Evolutionary conservation across 2,113 vertebrate genomes (phyloP).

Genomic region (Vanacampus margaritifer): DNA sequence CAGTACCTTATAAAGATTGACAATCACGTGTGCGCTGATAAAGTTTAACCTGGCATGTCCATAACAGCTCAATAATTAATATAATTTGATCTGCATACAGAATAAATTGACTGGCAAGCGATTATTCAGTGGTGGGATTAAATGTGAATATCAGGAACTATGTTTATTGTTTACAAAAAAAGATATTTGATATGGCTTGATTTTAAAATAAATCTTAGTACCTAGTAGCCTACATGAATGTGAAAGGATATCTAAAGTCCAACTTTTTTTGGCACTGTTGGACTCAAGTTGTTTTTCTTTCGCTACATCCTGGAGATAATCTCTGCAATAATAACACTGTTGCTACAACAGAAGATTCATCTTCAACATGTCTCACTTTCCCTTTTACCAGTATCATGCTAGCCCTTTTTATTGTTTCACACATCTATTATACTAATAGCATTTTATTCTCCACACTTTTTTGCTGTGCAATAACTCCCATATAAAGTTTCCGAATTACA

Average conservation of each 20-base stretch:
- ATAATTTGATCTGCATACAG: conserved; percentile 51
- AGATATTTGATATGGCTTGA: conserved; percentile 68
- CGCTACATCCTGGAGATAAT: conserved; percentile 54
- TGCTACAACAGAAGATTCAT: conserved; percentile 49
- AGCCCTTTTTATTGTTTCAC: conserved; percentile 27
- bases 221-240: conserved; percentile 53
- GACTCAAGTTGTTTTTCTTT: conserved; percentile 63
- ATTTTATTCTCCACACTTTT: no score
- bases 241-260: conserved; percentile 61
- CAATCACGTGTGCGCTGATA: conserved; percentile 47
- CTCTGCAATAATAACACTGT: conserved; percentile 50
- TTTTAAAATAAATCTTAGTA: conserved; percentile 68
- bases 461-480: no score
- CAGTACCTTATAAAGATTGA: conserved; percentile 37
- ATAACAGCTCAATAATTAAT: conserved; percentile 22
- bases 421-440: no score
- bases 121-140: conserved; percentile 57
- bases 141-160: conserved; percentile 62
- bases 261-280: conserved; percentile 45
- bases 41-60: conserved; percentile 46
- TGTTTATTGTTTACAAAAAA: conserved; percentile 68
- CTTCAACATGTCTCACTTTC: conserved; percentile 49
- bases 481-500: no score
- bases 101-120: conserved; percentile 52
- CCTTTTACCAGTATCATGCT: conserved; percentile 46